Evolutionary conservation across 2,888 invertebrate species (phyloP).

Genomic region (Liodrosophila aerea): DNA sequence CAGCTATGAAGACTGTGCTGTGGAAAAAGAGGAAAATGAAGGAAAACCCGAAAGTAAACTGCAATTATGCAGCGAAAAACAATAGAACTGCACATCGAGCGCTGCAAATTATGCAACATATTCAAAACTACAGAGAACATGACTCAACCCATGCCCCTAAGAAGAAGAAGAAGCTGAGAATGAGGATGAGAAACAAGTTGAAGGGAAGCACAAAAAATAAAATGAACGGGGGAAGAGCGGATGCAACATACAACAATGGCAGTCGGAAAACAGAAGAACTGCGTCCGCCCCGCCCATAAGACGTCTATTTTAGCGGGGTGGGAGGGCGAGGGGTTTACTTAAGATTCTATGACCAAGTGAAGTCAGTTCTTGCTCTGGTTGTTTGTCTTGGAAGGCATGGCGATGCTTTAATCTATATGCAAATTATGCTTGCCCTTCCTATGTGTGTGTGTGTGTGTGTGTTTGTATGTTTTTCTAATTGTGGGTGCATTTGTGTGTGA

Average conservation of each 20-base stretch:
- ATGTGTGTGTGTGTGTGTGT: conserved; percentile 10
- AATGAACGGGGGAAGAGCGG: no score
- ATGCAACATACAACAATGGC: no score
- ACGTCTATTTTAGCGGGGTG: no score
- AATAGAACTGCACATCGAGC: neutral
- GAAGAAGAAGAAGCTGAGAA: neutral
- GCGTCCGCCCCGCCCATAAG: neutral
- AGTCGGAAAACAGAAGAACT: no score
- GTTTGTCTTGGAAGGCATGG: conserved; percentile 49
- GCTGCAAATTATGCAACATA: conserved; percentile 3
- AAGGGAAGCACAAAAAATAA: neutral
- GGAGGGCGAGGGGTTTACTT: conserved; percentile 3
- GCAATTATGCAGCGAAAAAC: conserved; percentile 7
- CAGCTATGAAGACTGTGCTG: neutral
- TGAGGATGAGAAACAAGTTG: neutral
- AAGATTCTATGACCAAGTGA: conserved; percentile 44
- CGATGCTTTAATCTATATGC: conserved; percentile 60
- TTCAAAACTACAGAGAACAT: conserved; percentile 4
- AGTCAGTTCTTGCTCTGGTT: conserved; percentile 14
- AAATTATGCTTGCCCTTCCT: conserved; percentile 36
- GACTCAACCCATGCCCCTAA: neutral
- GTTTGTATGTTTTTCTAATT: conserved; percentile 19
- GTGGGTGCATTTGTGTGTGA: neutral
- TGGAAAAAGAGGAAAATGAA: neutral
- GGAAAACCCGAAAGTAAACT: neutral